phyloP scores from a whole-genome alignment of 2,888 invertebrate genomes.

The Taenaris catops region DNA sequence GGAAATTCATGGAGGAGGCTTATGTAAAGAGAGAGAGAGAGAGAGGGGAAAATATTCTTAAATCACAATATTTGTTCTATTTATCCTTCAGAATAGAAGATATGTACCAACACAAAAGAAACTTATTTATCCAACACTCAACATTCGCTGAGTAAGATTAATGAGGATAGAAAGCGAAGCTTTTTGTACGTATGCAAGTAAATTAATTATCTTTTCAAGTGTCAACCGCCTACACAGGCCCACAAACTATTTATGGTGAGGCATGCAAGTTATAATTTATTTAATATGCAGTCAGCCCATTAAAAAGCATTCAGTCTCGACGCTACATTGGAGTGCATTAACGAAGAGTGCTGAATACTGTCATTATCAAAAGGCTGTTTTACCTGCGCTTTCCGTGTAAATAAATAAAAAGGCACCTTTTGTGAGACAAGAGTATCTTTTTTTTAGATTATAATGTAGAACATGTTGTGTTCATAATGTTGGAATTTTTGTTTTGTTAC shows the following conservation, averaged over 20 bases:
- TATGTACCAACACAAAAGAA: constrained; percentile 12
- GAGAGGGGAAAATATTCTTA: too few relatives aligned
- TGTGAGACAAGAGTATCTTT: neutral
- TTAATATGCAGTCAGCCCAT: constrained; percentile 52
- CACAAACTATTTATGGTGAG: constrained; percentile 36
- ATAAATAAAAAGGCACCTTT: neutral
- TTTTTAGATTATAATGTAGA: too few relatives aligned
- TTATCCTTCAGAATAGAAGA: neutral
- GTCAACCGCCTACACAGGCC: constrained; percentile 31
- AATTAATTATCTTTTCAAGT: constrained; percentile 36
- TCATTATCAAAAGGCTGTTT: constrained; percentile 21
- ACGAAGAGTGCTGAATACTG: constrained; percentile 24
- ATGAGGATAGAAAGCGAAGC: constrained; percentile 21
- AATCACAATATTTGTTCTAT: neutral
- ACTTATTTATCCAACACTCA: constrained; percentile 3
- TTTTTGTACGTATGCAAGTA: constrained; percentile 26
- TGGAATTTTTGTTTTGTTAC: too few relatives aligned
- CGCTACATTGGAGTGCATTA: constrained; percentile 46
- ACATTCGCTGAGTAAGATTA: constrained; percentile 17
- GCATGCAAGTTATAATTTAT: constrained; percentile 39
- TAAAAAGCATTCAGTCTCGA: constrained; percentile 62
- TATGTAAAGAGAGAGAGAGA: too few relatives aligned
- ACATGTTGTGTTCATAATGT: too few relatives aligned
- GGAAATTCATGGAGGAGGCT: too few relatives aligned
- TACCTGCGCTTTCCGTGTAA: constrained; percentile 12